Evolutionary conservation across 2,113 vertebrate species (phyloP).

Genomic region (Lota lota): DNA sequence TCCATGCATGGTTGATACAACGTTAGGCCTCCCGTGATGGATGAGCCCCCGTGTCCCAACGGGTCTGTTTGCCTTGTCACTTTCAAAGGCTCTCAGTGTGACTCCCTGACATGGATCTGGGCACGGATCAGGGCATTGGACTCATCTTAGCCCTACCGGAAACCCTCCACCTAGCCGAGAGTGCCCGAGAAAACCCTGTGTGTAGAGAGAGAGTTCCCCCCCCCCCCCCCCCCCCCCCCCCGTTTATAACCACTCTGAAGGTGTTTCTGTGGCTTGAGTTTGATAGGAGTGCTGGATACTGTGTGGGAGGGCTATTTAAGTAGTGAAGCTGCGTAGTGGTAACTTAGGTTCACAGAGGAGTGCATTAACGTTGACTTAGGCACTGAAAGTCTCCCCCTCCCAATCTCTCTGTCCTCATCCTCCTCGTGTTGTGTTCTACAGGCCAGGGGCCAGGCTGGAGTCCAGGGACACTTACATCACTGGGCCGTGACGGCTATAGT

Average conservation of each 20-base stretch:
- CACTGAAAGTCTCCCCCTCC: not conserved
- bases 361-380: constrained; percentile 73
- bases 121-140: constrained; percentile 51
- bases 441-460: constrained; percentile 54
- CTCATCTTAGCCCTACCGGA: constrained; percentile 69
- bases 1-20: constrained; percentile 72
- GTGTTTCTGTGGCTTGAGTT: constrained; percentile 17
- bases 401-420: constrained; percentile 58
- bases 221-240: not conserved
- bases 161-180: constrained; percentile 13
- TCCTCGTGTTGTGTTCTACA: constrained; percentile 36
- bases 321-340: constrained; percentile 66
- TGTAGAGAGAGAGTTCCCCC: no score
- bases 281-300: not conserved
- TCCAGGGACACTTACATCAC: constrained; percentile 76
- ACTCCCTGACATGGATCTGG: constrained; percentile 76
- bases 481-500: constrained; percentile 73
- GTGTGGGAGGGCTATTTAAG: constrained; percentile 40
- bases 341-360: constrained; percentile 72
- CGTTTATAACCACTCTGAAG: constrained; percentile 46
- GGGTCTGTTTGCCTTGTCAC: constrained; percentile 80
- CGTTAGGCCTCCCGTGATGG: constrained; percentile 70
- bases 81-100: constrained; percentile 74
- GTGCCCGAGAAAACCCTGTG: no score
- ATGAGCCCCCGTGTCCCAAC: constrained; percentile 70